Base-by-base conservation (phyloP, 1,140 invertebrate species). In the Mya arenaria region DNA sequence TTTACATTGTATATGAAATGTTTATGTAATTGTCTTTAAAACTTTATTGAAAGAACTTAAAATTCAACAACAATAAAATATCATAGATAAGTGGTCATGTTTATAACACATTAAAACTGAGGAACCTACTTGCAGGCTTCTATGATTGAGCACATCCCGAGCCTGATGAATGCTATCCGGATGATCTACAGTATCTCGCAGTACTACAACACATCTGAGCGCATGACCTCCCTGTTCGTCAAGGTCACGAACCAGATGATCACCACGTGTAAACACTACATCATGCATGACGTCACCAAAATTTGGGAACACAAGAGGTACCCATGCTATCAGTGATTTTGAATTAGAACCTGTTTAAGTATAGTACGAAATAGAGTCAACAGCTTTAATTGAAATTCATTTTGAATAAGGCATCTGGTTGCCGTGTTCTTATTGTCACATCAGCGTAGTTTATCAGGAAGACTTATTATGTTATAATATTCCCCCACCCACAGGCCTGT, bases 241-340 rank as follows among this genome's bases (percentile, higher is more conserved):
- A 93, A 93, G 85, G 97, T 98, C 77, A 99, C 97, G 3, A 99
- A 99, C 93, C 97, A 99, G 95, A 98, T 99, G 97, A 98, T 99
- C 65, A 96, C 96, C 86, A 97, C 97, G 0, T 98, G 97, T 92
- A 97, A 97, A 89, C 96, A 96, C 72, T 98, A 98, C 89, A 96
- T 99, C 37, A 98, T 97, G 0, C 95, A 96, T 85, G 95, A 97
- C 78, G 96, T 97, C 25, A 95, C 96, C 86, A 96, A 97, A 90
- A 96, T 99, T 83, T 99, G 98, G 98, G 95, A 96, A 6, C 96
- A 97, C 92, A 95, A 97, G 81, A 94, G 96, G 87, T 91, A 92
- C 39, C 41, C 30, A 48, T 8, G 19, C 23, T 5, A 8, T 58
- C 30, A 8, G 8, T n/a, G 6, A 10, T 58, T 8, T 8, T 13